Evolutionary conservation across 2,797 vertebrate genomes (phyloP).

Genomic region (Myotis planiceps): DNA sequence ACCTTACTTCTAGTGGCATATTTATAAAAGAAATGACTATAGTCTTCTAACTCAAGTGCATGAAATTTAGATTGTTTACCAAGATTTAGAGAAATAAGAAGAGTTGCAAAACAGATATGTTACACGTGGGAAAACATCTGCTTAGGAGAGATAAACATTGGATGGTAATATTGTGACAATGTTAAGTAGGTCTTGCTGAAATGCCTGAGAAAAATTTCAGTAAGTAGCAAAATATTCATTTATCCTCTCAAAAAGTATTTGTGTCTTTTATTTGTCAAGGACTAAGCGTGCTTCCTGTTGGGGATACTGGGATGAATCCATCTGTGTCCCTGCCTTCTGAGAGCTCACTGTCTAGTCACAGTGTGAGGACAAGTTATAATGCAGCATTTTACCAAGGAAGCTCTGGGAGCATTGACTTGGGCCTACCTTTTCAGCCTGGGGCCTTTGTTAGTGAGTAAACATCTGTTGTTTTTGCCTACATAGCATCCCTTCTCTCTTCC

Average conservation of each 20-base stretch:
- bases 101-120: conserved; percentile 8
- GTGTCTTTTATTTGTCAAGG: not conserved
- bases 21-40: not conserved
- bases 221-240: conserved; percentile 29
- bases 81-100: conserved; percentile 45
- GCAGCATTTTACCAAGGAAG: not conserved
- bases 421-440: not conserved
- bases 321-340: not conserved
- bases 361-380: not conserved
- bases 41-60: not conserved
- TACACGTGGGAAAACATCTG: conserved; percentile 35
- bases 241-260: not conserved
- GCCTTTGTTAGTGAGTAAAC: not conserved
- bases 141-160: conserved; percentile 14
- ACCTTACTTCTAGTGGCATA: not conserved
- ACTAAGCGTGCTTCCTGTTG: not conserved
- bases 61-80: not conserved
- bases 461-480: not conserved
- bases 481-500: not conserved
- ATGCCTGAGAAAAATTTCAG: conserved; percentile 6
- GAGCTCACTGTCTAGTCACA: not conserved
- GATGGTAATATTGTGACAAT: conserved; percentile 23
- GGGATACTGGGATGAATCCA: not conserved
- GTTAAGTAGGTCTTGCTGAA: not conserved
- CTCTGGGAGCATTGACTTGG: not conserved